Base-by-base conservation (phyloP, 2,888 invertebrate species). In the Pyrochroa serraticornis region DNA sequence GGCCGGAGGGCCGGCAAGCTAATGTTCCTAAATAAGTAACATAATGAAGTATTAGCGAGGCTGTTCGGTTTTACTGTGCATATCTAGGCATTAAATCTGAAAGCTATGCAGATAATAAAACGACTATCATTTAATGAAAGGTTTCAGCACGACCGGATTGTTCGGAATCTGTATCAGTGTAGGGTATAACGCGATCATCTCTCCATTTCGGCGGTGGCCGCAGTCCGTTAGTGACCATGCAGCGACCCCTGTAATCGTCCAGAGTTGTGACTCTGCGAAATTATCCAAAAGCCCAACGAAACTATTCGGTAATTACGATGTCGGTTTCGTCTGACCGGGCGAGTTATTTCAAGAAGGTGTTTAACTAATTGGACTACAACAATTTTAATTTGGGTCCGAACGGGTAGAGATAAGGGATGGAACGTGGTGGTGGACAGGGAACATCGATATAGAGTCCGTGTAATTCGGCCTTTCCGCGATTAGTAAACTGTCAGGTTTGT, bases 401-500 rank as follows among this genome's bases (percentile, higher is more conserved):
- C 39, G 32, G 32, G 41, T n/a, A 13, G 31, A 39, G 22, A 22
- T 22, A 22, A 22, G 22, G 22, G 22, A 22, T 5, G 22, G 22
- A 22, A 5, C 3, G 22, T 5, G n/a, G 3, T 22, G 22, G 22
- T 22, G 22, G 36, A 36, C 12, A 12, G 9, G 36, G 12, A 12
- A 36, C 9, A 36, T 10, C 36, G 12, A 9, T 41, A 57, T 59
- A 66, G 57, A 54, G 60, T 61, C 64, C 61, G 22, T 22, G 22
- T 22, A 22, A 22, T 22, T 22, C 22, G 22, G 22, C 22, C 22
- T 22, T 58, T 63, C 41, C 55, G 60, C 59, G 63, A 66, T 66
- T 66, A 69, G 66, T 66, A 67, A 63, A 66, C 65, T 65, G 67
- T 68, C 69, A 64, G 62, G 64, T 64, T 64, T 66, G 66, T 65